Base-by-base conservation (phyloP, 2,113 vertebrate genomes). In the Dicentrarchus labrax region DNA sequence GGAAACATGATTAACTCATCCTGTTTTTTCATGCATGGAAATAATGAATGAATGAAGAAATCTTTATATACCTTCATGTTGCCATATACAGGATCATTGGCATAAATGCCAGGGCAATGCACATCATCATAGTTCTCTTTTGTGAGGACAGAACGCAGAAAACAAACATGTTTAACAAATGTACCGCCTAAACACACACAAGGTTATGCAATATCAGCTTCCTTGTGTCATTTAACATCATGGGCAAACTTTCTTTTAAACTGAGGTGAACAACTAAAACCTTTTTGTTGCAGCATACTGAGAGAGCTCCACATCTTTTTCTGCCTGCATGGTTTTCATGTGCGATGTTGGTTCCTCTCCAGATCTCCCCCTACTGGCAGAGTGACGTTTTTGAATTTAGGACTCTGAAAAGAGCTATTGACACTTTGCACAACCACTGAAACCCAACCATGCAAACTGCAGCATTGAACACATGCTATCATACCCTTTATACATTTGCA, bases 31-130 rank as follows among this genome's bases (percentile, higher is more conserved):
- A 43, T 47, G 22, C 3, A n/a, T 60, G 11, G 3, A 74, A 65
- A 39, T 21, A 56, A 64, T 15, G 1, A 56, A 41, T 36, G 16
- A 78, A 56, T 19, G 4, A 72, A 30, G 1, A 76, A 41, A 67
- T 53, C 2, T 8, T 36, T 19, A 65, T 78, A 69, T 54, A 93
- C 91, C 83, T 85, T 72, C 22, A 72, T 12, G 68, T 92, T 92
- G 30, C 76, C 85, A 76, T 89, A 92, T 0, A 71, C 6, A n/a
- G 62, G 41, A 15, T 84, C 54, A 69, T 45, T 75, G 39, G 2
- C 1, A 36, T 76, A 45, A 21, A 22, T 9, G 1, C 2, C 24
- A 30, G 51, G 1, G 4, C 6, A 48, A 13, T 24, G 5, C 0
- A 1, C 16, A 21, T 79, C 76, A 24, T 8, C 19, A n/a, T 0